Conservation (phyloP, 2,888 invertebrate genomes). For the Cerastoderma edule region DNA sequence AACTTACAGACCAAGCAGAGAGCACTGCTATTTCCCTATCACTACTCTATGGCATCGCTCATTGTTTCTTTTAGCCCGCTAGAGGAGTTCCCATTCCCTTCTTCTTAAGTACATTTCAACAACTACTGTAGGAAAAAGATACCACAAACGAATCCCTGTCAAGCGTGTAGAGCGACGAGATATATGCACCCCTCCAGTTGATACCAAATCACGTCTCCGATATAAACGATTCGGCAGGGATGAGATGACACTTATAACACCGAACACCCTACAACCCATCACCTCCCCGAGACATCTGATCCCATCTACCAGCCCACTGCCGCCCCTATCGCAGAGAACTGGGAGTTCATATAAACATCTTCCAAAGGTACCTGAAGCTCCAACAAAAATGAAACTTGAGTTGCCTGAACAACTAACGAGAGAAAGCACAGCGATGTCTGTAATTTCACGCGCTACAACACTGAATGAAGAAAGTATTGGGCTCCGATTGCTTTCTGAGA, state of each 20-base stretch:
- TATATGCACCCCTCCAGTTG: conserved; percentile 26
- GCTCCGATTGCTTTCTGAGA: conserved; percentile 26
- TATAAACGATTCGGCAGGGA: not conserved
- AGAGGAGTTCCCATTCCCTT: conserved; percentile 43
- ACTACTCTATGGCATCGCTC: conserved; percentile 14
- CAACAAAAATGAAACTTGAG: conserved; percentile 20
- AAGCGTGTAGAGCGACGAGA: conserved; percentile 24
- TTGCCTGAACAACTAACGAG: conserved; percentile 23
- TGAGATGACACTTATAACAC: conserved; percentile 35
- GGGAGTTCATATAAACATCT: not conserved
- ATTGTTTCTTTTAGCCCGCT: conserved; percentile 60
- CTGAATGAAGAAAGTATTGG: conserved; percentile 44
- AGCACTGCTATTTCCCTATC: conserved; percentile 8
- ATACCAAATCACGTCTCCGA: conserved; percentile 13
- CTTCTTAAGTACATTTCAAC: conserved; percentile 45
- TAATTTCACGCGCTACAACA: conserved; percentile 44
- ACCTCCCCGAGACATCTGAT: not conserved
- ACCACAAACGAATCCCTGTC: conserved; percentile 35
- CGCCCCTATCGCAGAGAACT: not conserved
- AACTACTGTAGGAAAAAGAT: conserved; percentile 54
- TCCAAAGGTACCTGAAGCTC: conserved; percentile 14
- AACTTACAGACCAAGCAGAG: not conserved
- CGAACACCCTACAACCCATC: conserved; percentile 15
- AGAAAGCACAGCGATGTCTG: conserved; percentile 29
- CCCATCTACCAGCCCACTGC: not conserved